phyloP scores from a whole-genome alignment of 2,113 vertebrate genomes.

The Scophthalmus maximus region DNA sequence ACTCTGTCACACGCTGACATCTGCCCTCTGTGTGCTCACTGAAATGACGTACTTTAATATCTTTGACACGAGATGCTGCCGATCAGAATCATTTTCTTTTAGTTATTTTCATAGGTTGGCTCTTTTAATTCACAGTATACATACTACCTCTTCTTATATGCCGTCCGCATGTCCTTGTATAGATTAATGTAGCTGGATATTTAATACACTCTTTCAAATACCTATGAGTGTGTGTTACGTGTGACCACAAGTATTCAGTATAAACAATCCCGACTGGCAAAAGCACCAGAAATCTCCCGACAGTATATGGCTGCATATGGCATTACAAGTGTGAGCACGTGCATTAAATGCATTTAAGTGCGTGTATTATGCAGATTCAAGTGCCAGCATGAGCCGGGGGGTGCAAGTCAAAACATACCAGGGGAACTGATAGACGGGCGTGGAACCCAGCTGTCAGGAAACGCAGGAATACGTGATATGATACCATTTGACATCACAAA shows the following conservation, averaged over 20 bases:
- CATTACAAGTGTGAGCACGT: conserved; percentile 13
- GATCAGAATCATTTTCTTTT: neutral
- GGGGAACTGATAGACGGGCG: conserved; percentile 35
- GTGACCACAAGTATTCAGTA: neutral
- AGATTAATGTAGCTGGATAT: neutral
- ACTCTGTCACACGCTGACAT: conserved; percentile 1
- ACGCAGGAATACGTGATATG: conserved; percentile 37
- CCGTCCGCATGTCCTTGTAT: conserved; percentile 1
- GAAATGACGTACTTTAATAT: conserved; percentile 2
- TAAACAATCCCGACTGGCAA: neutral
- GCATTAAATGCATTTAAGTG: conserved; percentile 17
- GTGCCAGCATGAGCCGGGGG: neutral
- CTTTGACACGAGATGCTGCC: conserved; percentile 19
- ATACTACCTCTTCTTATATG: neutral
- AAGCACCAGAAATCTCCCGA: neutral
- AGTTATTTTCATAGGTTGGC: neutral
- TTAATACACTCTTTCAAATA: no score
- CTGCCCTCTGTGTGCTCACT: neutral
- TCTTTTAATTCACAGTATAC: neutral
- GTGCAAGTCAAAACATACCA: conserved; percentile 12
- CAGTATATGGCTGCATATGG: neutral
- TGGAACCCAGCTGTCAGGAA: conserved; percentile 43
- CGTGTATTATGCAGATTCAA: conserved; percentile 23
- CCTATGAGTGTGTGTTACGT: no score
- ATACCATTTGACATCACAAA: conserved; percentile 65